Percentiles rank a stretch among this genome's conserved stretches.
These are phyloP conservation scores for Micromesistius poutassou DNA, from an alignment of 2,797 vertebrate species.

Conservation along the genomic window DNA sequence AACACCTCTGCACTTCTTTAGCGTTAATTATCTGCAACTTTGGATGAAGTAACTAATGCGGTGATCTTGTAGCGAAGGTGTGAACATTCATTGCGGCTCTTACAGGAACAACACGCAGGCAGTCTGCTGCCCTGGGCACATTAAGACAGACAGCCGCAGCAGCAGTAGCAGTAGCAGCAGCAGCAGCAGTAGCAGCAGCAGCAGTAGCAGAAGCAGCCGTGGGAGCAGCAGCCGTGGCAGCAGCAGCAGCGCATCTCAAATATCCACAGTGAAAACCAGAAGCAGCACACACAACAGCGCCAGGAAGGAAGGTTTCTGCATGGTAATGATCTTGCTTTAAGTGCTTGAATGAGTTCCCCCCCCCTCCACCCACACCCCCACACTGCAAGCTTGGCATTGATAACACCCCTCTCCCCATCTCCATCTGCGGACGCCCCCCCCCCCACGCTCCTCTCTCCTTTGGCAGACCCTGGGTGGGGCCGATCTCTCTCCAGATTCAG, in stretches of 20 bases:
- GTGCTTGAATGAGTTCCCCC: conserved; percentile 62
- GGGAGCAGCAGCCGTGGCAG: conserved; percentile 31
- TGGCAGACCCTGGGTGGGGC: conserved; percentile 62
- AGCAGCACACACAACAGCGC: conserved; percentile 54
- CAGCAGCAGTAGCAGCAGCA: conserved; percentile 57
- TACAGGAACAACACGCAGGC: background rate
- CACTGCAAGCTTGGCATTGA: conserved; percentile 48
- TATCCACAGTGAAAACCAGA: conserved; percentile 56
- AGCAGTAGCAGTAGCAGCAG: no score
- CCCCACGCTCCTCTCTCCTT: conserved; percentile 44
- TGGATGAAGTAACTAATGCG: background rate
- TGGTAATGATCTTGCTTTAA: conserved; percentile 68
- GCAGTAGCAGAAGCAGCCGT: conserved; percentile 53
- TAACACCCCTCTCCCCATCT: conserved; percentile 67
- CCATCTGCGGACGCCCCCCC: conserved; percentile 59
- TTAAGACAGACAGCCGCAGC: conserved; percentile 32
- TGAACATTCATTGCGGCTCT: background rate
- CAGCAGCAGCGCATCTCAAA: conserved; percentile 57
- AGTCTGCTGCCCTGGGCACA: background rate
- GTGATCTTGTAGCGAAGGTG: background rate
- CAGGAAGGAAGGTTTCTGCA: conserved; percentile 45
- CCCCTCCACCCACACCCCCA: background rate
- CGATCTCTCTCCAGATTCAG: conserved; percentile 63
- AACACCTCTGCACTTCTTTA: background rate
- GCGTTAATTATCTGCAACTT: background rate